Conservation (phyloP, 2,113 vertebrate genomes). For the Nesoenas mayeri region DNA sequence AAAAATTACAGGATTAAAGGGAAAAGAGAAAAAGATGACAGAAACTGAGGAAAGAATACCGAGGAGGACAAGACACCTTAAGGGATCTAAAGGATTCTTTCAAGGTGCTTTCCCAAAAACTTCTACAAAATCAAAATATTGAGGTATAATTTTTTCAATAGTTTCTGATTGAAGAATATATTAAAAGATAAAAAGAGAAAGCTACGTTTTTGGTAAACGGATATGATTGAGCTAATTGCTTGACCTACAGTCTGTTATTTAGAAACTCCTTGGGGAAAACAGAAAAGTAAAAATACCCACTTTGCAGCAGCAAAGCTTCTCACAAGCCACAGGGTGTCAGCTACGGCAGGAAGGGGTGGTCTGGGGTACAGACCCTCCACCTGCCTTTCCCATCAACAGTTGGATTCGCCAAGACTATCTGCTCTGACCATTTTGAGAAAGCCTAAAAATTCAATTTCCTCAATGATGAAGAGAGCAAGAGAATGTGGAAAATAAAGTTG, state of each 20-base stretch:
- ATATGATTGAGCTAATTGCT: background rate
- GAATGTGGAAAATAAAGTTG: constrained; percentile 6
- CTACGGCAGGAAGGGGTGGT: background rate
- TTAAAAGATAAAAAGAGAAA: background rate
- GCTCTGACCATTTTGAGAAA: background rate
- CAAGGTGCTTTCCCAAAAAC: background rate
- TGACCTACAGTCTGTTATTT: background rate
- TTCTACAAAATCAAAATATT: background rate
- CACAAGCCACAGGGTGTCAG: background rate
- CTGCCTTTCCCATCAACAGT: background rate
- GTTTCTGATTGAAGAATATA: background rate
- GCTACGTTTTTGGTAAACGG: background rate
- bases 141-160: background rate
- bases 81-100: background rate
- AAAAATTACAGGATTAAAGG: background rate
- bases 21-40: background rate
- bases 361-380: background rate
- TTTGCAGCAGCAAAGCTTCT: background rate
- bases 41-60: background rate
- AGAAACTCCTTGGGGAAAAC: background rate
- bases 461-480: background rate
- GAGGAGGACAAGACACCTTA: background rate
- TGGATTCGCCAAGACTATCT: background rate
- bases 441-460: background rate
- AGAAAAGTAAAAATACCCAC: background rate